Conservation (phyloP, 2,797 vertebrate genomes). For the Thalassophryne amazonica region DNA sequence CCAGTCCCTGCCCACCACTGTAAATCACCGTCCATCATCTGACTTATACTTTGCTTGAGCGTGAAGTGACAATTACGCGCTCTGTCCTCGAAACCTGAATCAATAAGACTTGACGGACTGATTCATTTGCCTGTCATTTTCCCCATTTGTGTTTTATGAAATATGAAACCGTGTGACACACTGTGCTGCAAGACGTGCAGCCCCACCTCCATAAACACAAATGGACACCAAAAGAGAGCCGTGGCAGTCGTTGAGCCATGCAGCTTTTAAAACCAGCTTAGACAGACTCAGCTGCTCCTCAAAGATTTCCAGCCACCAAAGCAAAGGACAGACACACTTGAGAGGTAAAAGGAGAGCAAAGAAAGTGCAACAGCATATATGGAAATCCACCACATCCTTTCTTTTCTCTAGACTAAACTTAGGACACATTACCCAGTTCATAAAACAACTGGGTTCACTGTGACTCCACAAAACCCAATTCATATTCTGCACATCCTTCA, state of each 20-base stretch:
- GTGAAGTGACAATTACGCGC: constrained; percentile 64
- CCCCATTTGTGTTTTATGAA: constrained; percentile 37
- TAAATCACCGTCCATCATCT: constrained; percentile 45
- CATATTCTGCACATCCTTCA: constrained; percentile 17
- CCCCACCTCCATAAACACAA: constrained; percentile 8
- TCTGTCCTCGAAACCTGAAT: constrained; percentile 51
- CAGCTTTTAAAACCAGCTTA: constrained; percentile 53
- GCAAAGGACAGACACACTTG: constrained; percentile 44
- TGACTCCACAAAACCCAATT: constrained; percentile 22
- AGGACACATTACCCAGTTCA: constrained; percentile 33
- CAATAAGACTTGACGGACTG: constrained; percentile 63
- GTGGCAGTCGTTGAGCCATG: constrained; percentile 12
- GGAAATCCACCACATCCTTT: constrained; percentile 51
- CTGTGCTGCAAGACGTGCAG: constrained; percentile 23
- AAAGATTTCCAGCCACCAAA: constrained; percentile 41
- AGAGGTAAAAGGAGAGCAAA: constrained; percentile 19
- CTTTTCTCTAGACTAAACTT: constrained; percentile 28
- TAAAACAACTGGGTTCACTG: constrained; percentile 37
- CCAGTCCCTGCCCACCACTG: constrained; percentile 4
- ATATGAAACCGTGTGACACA: constrained; percentile 59
- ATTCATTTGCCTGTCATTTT: constrained; percentile 66
- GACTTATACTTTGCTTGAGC: constrained; percentile 33
- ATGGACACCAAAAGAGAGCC: constrained; percentile 22
- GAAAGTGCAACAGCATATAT: constrained; percentile 31
- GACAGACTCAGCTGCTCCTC: constrained; percentile 57